phyloP scores from a whole-genome alignment of 2,888 invertebrate species.

The Andrena hattorfiana region DNA sequence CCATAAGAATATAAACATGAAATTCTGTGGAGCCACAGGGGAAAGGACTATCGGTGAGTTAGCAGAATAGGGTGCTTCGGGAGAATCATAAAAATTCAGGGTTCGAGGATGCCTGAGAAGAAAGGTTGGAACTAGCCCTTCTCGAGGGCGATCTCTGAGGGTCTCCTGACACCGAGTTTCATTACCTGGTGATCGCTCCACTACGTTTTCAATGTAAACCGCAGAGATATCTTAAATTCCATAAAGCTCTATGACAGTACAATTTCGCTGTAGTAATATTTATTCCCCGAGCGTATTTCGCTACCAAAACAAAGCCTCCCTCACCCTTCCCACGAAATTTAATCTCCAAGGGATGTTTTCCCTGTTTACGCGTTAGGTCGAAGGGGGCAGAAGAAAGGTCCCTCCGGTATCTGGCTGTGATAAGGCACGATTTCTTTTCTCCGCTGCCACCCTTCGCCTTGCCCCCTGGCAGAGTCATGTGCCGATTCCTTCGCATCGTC shows the following conservation, averaged over 20 bases:
- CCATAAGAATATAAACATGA: conserved; percentile 7
- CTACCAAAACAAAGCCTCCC: background rate
- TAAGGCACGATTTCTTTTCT: conserved; percentile 25
- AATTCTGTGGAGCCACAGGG: background rate
- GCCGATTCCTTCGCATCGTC: background rate
- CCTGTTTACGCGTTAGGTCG: background rate
- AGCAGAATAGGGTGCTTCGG: background rate
- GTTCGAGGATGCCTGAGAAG: background rate
- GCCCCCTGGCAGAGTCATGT: background rate
- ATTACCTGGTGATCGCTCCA: background rate
- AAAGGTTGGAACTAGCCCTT: background rate
- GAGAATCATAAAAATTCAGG: background rate
- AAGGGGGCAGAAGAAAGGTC: background rate
- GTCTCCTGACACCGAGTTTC: background rate
- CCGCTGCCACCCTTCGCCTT: background rate
- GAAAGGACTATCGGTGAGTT: background rate
- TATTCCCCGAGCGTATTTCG: background rate
- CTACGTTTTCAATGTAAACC: background rate
- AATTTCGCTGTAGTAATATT: background rate
- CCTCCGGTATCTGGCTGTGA: background rate
- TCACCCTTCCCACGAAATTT: background rate
- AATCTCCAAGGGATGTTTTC: conserved; percentile 14
- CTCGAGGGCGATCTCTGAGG: background rate
- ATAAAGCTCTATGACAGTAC: background rate
- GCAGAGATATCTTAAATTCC: background rate